phyloP scores from a whole-genome alignment of 2,888 invertebrate genomes.

The Timema cristinae region DNA sequence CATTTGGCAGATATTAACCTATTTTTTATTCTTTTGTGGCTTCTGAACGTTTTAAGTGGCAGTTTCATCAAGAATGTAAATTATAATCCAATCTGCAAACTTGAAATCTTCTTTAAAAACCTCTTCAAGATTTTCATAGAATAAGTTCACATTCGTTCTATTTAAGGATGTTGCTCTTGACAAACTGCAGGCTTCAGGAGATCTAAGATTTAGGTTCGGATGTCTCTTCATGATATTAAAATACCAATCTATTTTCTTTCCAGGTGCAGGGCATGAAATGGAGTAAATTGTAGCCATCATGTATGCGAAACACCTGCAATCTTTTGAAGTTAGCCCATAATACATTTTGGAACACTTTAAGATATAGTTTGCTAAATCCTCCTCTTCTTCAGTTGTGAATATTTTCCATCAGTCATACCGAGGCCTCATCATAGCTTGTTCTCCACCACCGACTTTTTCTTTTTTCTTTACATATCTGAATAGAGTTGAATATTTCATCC shows the following conservation, averaged over 20 bases:
- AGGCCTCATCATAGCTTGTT: background rate
- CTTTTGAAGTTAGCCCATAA: background rate
- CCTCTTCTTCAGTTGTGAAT: background rate
- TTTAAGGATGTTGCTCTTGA: conserved; percentile 27
- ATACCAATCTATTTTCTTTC: conserved; percentile 6
- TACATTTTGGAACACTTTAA: background rate
- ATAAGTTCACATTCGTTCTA: conserved; percentile 31
- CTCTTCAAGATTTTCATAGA: conserved; percentile 36
- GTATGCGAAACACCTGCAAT: background rate
- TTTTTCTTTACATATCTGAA: conserved; percentile 3
- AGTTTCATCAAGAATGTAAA: conserved; percentile 34
- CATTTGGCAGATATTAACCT: too few relatives aligned
- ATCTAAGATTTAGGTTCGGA: conserved; percentile 7
- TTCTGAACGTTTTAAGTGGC: conserved; percentile 33
- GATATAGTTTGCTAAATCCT: background rate
- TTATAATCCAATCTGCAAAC: conserved; percentile 32
- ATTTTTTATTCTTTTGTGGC: conserved; percentile 32
- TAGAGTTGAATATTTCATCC: background rate
- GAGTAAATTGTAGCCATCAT: background rate
- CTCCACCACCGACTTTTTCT: background rate
- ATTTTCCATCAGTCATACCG: background rate
- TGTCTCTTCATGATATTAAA: conserved; percentile 16
- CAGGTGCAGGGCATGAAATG: conserved; percentile 1
- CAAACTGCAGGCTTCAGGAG: conserved; percentile 19
- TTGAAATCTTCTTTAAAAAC: conserved; percentile 31